A percentile compares a stretch with the other conserved stretches of the same genome.
Evolutionary conservation across 2,797 vertebrate genomes (phyloP).

Genomic region (Typhlichthys subterraneus): DNA sequence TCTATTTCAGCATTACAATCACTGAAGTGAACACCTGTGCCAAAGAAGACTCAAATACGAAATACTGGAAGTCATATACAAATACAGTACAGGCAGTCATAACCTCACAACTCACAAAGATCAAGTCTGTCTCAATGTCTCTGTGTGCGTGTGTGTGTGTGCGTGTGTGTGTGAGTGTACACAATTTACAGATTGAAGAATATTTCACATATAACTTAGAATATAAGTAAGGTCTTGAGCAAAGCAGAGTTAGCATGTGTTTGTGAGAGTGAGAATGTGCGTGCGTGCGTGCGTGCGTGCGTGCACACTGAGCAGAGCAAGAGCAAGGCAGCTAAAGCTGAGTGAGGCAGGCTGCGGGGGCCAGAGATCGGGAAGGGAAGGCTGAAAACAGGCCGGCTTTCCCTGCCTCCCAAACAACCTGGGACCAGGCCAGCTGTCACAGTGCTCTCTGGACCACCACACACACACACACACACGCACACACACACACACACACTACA

Average conservation of each 20-base stretch:
- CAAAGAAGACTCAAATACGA: conserved; percentile 24
- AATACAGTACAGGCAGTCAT: conserved; percentile 4
- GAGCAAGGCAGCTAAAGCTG: conserved; percentile 28
- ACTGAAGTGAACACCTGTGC: conserved; percentile 27
- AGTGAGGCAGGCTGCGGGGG: conserved; percentile 25
- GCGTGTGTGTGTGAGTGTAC: conserved; percentile 8
- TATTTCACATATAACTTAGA: too few species aligned
- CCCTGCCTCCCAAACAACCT: conserved; percentile 68
- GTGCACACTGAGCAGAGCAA: conserved; percentile 14
- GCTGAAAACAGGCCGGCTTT: conserved; percentile 60
- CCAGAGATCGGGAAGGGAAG: conserved; percentile 23
- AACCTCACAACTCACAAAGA: conserved; percentile 14
- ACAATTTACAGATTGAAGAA: neutral
- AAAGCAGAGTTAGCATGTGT: neutral
- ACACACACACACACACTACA: conserved; percentile 14
- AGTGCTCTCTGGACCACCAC: conserved; percentile 54
- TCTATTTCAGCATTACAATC: conserved; percentile 32
- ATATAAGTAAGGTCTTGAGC: too few species aligned
- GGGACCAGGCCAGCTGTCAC: conserved; percentile 75
- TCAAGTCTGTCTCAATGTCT: neutral
- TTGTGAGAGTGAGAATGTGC: conserved; percentile 6
- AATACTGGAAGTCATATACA: conserved; percentile 17
- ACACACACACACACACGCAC: conserved; percentile 48
- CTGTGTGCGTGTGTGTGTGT: conserved; percentile 5
- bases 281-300: neutral